A percentile compares a stretch with the other conserved stretches of the same genome.
These are phyloP conservation scores for Caenorhabditis japonica DNA, from an alignment of 2,888 invertebrate species.

Conservation along the genomic window DNA sequence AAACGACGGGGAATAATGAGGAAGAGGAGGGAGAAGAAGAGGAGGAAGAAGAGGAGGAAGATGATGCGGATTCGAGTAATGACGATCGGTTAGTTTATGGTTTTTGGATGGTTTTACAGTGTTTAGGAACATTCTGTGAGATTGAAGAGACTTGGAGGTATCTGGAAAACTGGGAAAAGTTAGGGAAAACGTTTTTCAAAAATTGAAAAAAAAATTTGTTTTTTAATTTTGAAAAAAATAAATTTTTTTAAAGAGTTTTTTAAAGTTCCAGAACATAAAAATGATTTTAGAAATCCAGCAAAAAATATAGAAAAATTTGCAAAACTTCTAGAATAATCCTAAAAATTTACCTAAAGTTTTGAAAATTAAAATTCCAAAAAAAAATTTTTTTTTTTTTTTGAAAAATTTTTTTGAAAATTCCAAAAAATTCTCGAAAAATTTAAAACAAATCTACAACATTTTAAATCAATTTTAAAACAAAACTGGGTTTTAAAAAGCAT, in stretches of 20 bases:
- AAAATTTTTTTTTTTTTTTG: background rate
- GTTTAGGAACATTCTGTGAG: background rate
- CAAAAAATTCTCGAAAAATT: background rate
- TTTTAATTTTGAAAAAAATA: too few relatives aligned
- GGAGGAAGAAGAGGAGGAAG: slow-evolving; percentile 23
- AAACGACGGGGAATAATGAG: slow-evolving; percentile 9
- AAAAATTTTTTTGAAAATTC: background rate
- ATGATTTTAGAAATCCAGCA: too few relatives aligned
- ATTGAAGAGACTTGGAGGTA: too few relatives aligned
- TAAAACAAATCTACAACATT: background rate
- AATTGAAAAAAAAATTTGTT: too few relatives aligned
- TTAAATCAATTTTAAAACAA: too few relatives aligned
- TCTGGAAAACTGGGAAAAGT: too few relatives aligned
- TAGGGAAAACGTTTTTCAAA: too few relatives aligned
- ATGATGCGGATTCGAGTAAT: slow-evolving; percentile 18
- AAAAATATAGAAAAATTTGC: background rate
- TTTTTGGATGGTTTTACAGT: background rate
- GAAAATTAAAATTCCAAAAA: background rate
- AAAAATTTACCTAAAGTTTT: slow-evolving; percentile 3
- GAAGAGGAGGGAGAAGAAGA: slow-evolving; percentile 26
- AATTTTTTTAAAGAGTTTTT: too few relatives aligned
- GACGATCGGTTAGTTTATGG: slow-evolving; percentile 34
- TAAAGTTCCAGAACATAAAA: too few relatives aligned
- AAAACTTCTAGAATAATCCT: background rate
- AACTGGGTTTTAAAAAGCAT: too few relatives aligned